Percentiles rank a stretch among this genome's conserved stretches.
phyloP scores from a whole-genome alignment of 2,797 vertebrate species.

The Danionella dracula region DNA sequence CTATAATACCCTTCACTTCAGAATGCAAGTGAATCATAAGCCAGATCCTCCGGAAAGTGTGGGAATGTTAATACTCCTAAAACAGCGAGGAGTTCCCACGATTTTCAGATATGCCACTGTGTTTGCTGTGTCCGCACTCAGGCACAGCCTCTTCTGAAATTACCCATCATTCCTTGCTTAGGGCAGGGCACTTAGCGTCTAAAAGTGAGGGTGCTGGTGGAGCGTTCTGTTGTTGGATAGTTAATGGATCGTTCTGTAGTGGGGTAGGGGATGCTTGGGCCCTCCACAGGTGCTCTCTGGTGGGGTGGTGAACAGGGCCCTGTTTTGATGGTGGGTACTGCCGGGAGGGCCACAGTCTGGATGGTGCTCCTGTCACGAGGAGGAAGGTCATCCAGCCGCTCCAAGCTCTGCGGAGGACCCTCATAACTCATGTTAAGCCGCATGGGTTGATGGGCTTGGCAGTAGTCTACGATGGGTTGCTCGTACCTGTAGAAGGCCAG shows the following conservation, averaged over 20 bases:
- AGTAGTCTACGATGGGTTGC: conserved; percentile 91
- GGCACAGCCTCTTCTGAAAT: not conserved
- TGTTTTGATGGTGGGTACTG: conserved; percentile 59
- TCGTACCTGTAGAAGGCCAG: conserved; percentile 93
- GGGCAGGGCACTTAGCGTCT: conserved; percentile 60
- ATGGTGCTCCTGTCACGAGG: conserved; percentile 68
- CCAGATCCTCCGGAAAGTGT: conserved; percentile 1
- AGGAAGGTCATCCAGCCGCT: conserved; percentile 65
- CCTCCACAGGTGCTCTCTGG: conserved; percentile 61
- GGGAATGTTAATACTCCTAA: conserved; percentile 10
- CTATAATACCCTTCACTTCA: conserved; percentile 18
- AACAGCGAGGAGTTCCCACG: not conserved
- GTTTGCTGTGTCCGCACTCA: not conserved
- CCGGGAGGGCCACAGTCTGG: conserved; percentile 71
- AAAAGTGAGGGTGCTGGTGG: conserved; percentile 68
- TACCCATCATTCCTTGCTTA: not conserved
- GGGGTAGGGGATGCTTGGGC: conserved; percentile 52
- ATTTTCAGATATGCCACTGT: conserved; percentile 13
- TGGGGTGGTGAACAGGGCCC: conserved; percentile 60
- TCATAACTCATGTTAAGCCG: conserved; percentile 89
- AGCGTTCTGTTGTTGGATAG: conserved; percentile 58
- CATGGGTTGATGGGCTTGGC: conserved; percentile 94
- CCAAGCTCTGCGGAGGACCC: conserved; percentile 69
- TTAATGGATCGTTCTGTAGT: conserved; percentile 59
- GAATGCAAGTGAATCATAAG: not conserved